Base-by-base conservation (phyloP, 2,797 vertebrate species). In the Sibirionetta formosa region DNA sequence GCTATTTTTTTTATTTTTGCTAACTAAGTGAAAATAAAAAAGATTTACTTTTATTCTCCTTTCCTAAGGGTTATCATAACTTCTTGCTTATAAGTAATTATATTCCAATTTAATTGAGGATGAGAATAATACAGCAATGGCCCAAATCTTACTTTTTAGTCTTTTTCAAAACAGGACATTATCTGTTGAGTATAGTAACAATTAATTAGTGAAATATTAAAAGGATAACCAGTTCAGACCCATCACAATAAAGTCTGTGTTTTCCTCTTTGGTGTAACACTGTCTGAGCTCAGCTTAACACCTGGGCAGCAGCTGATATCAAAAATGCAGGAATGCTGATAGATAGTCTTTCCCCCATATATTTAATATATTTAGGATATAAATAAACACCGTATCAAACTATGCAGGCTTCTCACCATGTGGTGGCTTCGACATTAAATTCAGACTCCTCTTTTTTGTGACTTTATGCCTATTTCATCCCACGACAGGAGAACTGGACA, bases 181-280 rank as follows among this genome's bases (percentile, higher is more conserved):
- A 94, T 63, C 17, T 82, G 12, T 36, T 6, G 4, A 71, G n/a
- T 90, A 86, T 90, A 96, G 35, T 72, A 95, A 50, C 9, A 38
- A 19, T 57, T 69, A 33, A 60, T 83, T 88, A 83, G 18, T 87
- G 57, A 96, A 83, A 92, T 90, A 93, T 86, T 94, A 91, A 94
- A 96, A 95, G 4, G 24, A 79, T 87, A 88, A 83, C 7, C 7
- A 66, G 70, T 85, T 58, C 46, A 27, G 60, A 86, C 20, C 4
- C n/a, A 7, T 71, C 57, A 86, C n/a, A 12, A 31, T 44, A 61
- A 66, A 92, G 7, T 75, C 23, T 69, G 76, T 51, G 22, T 88
- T 64, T 76, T 86, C 38, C 22, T 94, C 31, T 81, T 68, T 22
- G 0, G 0, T 33, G 3, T 42, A 33, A 31, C 56, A 65, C 12